Evolutionary conservation across 2,113 vertebrate genomes (phyloP).

Genomic region (Crotalus viridis): DNA sequence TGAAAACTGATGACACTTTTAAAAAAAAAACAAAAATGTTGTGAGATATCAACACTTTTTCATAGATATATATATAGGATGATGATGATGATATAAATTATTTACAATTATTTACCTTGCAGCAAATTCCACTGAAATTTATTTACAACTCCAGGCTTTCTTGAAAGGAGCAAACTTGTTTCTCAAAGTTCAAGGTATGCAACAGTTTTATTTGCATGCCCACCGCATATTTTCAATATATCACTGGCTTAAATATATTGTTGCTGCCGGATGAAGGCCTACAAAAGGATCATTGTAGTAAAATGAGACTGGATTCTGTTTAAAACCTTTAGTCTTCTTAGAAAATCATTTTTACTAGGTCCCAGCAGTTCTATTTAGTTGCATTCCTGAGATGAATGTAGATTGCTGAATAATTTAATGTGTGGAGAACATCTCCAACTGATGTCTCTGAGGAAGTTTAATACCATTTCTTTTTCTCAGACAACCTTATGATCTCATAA

Average conservation of each 20-base stretch:
- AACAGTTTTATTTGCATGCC: background rate
- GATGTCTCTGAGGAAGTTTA: background rate
- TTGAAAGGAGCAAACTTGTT: background rate
- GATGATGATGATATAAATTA: background rate
- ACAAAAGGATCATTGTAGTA: background rate
- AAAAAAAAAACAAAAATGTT: background rate
- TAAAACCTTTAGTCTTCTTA: background rate
- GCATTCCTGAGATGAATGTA: too few species aligned
- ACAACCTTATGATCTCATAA: background rate
- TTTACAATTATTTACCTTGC: background rate
- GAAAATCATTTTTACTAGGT: background rate
- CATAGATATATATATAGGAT: background rate
- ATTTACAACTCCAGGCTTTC: background rate
- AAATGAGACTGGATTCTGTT: background rate
- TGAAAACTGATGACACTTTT: background rate
- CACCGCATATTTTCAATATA: background rate
- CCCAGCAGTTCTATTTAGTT: background rate
- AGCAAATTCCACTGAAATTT: background rate
- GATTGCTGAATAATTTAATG: background rate
- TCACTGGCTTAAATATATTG: background rate
- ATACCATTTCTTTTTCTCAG: background rate
- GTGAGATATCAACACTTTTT: background rate
- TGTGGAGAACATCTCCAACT: background rate
- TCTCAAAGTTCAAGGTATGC: background rate
- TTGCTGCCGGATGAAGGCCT: background rate